These are phyloP conservation scores for Catharus fuscescens DNA, from an alignment of 2,113 vertebrate species.

Conservation along the genomic window DNA sequence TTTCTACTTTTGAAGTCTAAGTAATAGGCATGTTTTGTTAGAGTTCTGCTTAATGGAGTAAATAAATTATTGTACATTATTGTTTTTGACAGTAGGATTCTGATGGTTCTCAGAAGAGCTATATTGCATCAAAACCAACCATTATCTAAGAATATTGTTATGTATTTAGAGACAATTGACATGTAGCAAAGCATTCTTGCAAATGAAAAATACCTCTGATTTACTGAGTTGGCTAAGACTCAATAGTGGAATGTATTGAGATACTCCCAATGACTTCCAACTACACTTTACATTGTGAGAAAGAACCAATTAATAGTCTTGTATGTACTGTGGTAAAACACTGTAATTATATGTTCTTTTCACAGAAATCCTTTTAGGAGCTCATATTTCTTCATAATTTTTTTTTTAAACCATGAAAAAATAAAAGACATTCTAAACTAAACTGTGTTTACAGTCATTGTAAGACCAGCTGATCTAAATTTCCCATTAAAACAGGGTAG, in stretches of 20 bases:
- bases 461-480: background rate
- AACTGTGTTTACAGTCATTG: background rate
- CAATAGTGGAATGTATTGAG: background rate
- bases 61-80: background rate
- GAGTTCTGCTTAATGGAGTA: background rate
- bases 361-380: background rate
- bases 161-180: background rate
- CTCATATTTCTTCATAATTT: background rate
- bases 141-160: background rate
- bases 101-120: background rate
- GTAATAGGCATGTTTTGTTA: background rate
- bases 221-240: background rate
- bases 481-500: background rate
- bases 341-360: background rate
- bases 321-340: background rate
- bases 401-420: background rate
- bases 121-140: background rate
- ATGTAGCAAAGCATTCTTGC: background rate
- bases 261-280: background rate
- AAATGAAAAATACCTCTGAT: background rate
- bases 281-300: background rate
- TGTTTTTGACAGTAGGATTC: background rate
- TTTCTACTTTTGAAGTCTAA: slow-evolving; percentile 22
- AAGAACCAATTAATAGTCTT: background rate
- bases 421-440: background rate